Evolutionary conservation across 64 coral and sea anemone species (phyloP).

Genomic region (Astreopora myriophthalma): DNA sequence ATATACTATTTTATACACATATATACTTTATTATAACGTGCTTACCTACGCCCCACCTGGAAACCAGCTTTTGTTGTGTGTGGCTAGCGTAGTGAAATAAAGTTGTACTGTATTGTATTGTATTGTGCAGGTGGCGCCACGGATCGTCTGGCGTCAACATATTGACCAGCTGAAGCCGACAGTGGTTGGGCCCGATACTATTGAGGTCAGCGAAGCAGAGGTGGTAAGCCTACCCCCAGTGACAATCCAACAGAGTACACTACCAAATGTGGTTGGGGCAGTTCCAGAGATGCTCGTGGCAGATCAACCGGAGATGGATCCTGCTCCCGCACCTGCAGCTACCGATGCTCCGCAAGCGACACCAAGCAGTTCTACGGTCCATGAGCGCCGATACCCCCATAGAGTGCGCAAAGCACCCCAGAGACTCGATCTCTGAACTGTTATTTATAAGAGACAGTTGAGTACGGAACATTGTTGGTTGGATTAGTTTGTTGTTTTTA

Average conservation of each 20-base stretch:
- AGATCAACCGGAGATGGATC: neutral
- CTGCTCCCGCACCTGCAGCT: conserved; percentile 13
- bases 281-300: neutral
- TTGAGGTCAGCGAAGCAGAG: neutral
- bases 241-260: no score
- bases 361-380: conserved; percentile 1
- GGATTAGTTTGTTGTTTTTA: neutral
- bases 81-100: no score
- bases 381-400: conserved; percentile 44
- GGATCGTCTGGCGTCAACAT: conserved; percentile 38
- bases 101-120: no score
- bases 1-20: no score
- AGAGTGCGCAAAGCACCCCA: neutral
- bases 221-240: no score
- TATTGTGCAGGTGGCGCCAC: conserved; percentile 45
- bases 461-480: neutral
- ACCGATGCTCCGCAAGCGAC: conserved; percentile 1
- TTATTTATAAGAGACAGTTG: neutral
- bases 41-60: no score
- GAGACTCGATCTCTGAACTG: conserved; percentile 40
- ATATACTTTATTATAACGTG: no score
- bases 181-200: neutral
- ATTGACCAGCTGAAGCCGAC: conserved; percentile 73
- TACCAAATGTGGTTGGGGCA: no score
- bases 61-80: no score